phyloP scores from a whole-genome alignment of 2,113 vertebrate species.

The human region GRCh38 chr9:94058001-94058500 shows the following conservation, averaged over 20 bases:
- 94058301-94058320: not conserved
- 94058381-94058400: not conserved
- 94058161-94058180: not conserved
- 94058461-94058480: no score
- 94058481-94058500: no score
- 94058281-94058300: not conserved
- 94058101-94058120: not conserved
- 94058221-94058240: not conserved
- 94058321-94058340: not conserved
- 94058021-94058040: not conserved
- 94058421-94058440: no score
- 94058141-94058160: not conserved
- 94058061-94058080: not conserved
- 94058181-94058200: not conserved
- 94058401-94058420: not conserved
- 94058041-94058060: not conserved
- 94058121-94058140: not conserved
- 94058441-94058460: no score
- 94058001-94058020: not conserved
- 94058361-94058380: constrained; percentile 13
- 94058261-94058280: not conserved
- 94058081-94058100: not conserved
- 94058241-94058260: not conserved
- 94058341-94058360: not conserved
- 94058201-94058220: not conserved